Base-by-base conservation (phyloP, 1,140 invertebrate species). In the Drosophila mayri region DNA sequence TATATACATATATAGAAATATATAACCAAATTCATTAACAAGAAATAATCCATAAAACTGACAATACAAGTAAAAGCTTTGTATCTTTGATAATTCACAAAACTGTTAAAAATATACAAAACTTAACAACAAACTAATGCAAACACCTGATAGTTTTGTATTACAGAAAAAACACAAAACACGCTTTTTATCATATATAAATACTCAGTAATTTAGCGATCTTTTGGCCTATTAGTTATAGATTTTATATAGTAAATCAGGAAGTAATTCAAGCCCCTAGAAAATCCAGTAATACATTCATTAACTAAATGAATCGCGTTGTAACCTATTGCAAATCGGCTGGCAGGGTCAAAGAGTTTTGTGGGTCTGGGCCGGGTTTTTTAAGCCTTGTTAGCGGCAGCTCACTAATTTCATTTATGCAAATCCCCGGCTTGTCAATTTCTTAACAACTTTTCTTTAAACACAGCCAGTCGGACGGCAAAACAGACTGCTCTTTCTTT, bases 401-500 rank as follows among this genome's bases (percentile, higher is more conserved):
- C 66, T 70, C 70, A 73, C 70, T 73, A 73, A 73, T 73, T 72
- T 28, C 70, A 60, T 73, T 60, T 73, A 73, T 73, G 70, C 70
- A 73, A 73, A 73, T 73, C 54, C 43, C 52, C 20, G 35, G 37
- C 20, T 28, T 67, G 82, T 67, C 79, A 83, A 79, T 86, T 86
- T 86, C 84, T 52, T 68, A 71, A 88, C 84, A 71, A 79, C 79
- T 79, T 87, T 85, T 87, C 79, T 79, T 63, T 74, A 50, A 58
- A 58, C 63, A 61, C 43, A 52, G 20, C 38, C 32, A 25, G 14
- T 2, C 18, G 49, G 30, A 18, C 30, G 16, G 20, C 44, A 35
- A 52, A 54, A 77, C 73, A 54, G 73, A 52, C 68, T 60, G 44
- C 63, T 67, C 54, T 76, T 77, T 67, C 65, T 61, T 73, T 66